Evolutionary conservation across 2,888 invertebrate genomes (phyloP), one percentile per base, ranked within the genome.

Genomic region (Caenorhabditis drosophilae): DNA sequence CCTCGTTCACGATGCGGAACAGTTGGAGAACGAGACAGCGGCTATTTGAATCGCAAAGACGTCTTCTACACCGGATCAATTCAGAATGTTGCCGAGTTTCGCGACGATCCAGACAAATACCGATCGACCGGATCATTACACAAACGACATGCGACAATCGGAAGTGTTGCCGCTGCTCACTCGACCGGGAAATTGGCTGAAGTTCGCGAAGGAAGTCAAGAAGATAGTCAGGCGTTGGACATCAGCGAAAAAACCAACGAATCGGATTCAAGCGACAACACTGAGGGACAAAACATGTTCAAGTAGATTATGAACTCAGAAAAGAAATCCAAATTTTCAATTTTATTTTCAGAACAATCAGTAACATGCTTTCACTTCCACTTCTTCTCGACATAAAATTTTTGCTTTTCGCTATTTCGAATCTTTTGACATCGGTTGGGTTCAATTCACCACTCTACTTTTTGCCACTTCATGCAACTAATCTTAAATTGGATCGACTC

Each of bases 391-490:
- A 94, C 85, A 89, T 90, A 26, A 87, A 94, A 70, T 97, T 95
- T 84, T 87, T 96, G 69, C 86, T 96, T 63, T 97, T 96, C 85
- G 89, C 90, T 15, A 78, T 92, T 53, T 96, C 96, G 36, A 98
- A 98, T 86, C 93, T 98, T 84, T 89, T 92, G 83, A 93, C 93
- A 41, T 94, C 92, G 84, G 90, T 95, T 82, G 94, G 94, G 63
- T 94, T 93, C 87, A 92, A 93, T 84, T 89, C 94, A 82, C 95
- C 95, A 34, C 93, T 93, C 84, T 89, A 93, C 51, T 93, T 91
- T 67, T 69, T 79, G 16, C 77, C 78, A 15, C 69, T 76, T n/a
- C 75, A 77, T 47, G 70, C 76, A 27, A 45, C 61, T 4, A 51
- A 63, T n/a, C 57, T 76, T 25, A 57, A 58, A 7, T 59, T 77